phyloP scores from a whole-genome alignment of 2,113 vertebrate genomes.

The Coregonus clupeaformis region DNA sequence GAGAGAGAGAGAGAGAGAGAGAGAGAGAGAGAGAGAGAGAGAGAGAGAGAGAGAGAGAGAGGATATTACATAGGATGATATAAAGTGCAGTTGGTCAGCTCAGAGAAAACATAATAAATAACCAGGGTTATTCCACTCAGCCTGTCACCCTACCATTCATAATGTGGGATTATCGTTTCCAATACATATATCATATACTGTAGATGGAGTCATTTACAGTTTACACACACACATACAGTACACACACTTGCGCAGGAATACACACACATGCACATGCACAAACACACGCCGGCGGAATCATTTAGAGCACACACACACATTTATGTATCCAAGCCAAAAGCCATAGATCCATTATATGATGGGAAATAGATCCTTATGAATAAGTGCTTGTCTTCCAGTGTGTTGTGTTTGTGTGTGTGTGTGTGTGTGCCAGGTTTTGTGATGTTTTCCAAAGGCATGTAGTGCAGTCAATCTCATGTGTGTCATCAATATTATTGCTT shows the following conservation, averaged over 20 bases:
- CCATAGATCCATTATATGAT: constrained; percentile 56
- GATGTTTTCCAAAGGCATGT: constrained; percentile 41
- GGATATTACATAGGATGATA: constrained; percentile 21
- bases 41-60: background rate
- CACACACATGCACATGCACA: too few species aligned
- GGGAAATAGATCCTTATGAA: constrained; percentile 51
- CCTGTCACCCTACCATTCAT: constrained; percentile 52
- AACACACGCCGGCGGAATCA: too few species aligned
- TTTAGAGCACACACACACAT: constrained; percentile 40
- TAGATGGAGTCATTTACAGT: constrained; percentile 43
- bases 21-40: background rate
- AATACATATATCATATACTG: constrained; percentile 55
- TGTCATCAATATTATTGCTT: constrained; percentile 36
- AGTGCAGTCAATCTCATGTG: constrained; percentile 30
- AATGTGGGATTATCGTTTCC: constrained; percentile 61
- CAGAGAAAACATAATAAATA: constrained; percentile 68
- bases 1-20: background rate
- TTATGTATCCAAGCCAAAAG: constrained; percentile 50
- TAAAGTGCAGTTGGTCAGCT: constrained; percentile 50
- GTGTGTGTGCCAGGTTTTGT: constrained; percentile 26
- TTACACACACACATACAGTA: constrained; percentile 50
- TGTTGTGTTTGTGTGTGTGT: constrained; percentile 23
- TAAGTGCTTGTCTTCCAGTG: constrained; percentile 5
- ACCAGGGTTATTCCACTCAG: constrained; percentile 42
- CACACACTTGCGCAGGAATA: constrained; percentile 28